These are phyloP conservation scores for Leptosomus discolor DNA, from an alignment of 2,113 vertebrate genomes.

Conservation along the genomic window DNA sequence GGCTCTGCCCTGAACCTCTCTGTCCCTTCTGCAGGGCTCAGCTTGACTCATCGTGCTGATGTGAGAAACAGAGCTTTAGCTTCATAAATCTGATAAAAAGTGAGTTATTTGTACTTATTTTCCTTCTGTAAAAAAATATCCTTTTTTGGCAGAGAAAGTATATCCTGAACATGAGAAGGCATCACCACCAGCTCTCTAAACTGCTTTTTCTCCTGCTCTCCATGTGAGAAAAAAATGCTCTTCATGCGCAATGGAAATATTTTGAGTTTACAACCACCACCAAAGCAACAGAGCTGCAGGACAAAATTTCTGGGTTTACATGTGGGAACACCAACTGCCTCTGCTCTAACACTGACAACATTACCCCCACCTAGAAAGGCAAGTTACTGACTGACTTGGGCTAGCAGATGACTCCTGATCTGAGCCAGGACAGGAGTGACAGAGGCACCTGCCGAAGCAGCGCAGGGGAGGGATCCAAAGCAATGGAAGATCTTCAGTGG, in stretches of 20 bases:
- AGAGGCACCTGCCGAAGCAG: neutral
- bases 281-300: neutral
- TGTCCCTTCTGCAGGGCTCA: neutral
- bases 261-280: neutral
- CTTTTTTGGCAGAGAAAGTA: neutral
- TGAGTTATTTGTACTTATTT: neutral
- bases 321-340: neutral
- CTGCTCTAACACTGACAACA: neutral
- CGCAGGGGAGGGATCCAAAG: neutral
- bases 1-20: neutral
- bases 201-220: neutral
- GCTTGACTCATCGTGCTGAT: neutral
- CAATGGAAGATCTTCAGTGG: neutral
- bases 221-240: neutral
- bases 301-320: neutral
- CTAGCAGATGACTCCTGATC: neutral
- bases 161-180: neutral
- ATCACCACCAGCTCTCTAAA: neutral
- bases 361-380: neutral
- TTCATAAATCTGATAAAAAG: neutral
- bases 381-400: neutral
- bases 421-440: neutral
- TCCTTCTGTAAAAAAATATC: neutral
- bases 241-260: neutral
- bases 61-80: neutral